These are phyloP conservation scores for Lithobates pipiens DNA, from an alignment of 2,797 vertebrate genomes.

Conservation along the genomic window DNA sequence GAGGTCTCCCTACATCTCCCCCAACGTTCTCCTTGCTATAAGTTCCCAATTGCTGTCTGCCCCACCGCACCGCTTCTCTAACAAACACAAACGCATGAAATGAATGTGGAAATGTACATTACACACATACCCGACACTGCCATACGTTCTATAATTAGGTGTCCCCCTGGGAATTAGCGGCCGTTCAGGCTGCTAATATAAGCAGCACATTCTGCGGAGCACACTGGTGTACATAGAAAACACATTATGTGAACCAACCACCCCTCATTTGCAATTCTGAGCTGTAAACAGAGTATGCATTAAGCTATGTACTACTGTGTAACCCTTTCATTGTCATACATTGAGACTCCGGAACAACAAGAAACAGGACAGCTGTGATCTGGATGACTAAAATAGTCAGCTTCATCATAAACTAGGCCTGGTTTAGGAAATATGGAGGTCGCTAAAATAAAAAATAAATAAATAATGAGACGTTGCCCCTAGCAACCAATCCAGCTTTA, in stretches of 20 bases:
- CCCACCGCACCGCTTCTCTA: too few relatives aligned
- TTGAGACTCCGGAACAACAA: too few relatives aligned
- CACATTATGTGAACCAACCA: not conserved
- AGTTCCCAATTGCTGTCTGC: too few relatives aligned
- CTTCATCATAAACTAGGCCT: too few relatives aligned
- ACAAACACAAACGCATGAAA: not conserved
- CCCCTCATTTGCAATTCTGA: conserved; percentile 15
- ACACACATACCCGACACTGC: too few relatives aligned
- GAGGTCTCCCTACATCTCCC: not conserved
- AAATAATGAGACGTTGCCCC: too few relatives aligned
- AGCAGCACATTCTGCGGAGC: not conserved
- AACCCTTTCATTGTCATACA: not conserved
- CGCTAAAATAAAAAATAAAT: too few relatives aligned
- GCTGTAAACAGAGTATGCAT: not conserved
- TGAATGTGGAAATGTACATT: not conserved
- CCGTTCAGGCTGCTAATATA: not conserved
- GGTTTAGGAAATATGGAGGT: too few relatives aligned
- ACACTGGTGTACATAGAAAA: not conserved
- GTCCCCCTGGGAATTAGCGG: not conserved
- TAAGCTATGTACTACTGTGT: not conserved
- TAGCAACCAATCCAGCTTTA: too few relatives aligned
- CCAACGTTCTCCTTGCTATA: not conserved
- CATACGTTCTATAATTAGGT: not conserved
- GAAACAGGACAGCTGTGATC: not conserved
- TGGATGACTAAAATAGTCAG: not conserved